phyloP scores from a whole-genome alignment of 2,888 invertebrate species.

The Drosophila nr. perissopoda region DNA sequence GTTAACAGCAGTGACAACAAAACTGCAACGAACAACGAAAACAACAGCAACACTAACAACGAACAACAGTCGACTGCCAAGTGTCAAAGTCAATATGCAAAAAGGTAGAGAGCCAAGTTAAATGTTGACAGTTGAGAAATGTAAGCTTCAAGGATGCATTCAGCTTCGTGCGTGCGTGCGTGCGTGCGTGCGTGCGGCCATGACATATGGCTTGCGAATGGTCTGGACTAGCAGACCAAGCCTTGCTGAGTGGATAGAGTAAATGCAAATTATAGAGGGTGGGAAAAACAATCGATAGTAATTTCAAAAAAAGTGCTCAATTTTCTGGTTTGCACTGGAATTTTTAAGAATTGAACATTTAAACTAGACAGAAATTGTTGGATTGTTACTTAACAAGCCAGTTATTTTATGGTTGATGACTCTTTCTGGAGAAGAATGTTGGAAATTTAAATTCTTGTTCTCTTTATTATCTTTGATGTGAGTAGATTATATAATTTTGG shows the following conservation, averaged over 20 bases:
- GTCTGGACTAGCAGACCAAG: constrained; percentile 24
- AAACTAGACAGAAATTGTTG: not conserved
- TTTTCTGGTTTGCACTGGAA: not conserved
- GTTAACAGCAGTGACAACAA: constrained; percentile 71
- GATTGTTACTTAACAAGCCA: not conserved
- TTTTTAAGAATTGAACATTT: not conserved
- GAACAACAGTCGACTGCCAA: constrained; percentile 63
- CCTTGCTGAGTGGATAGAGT: constrained; percentile 26
- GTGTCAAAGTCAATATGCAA: constrained; percentile 81
- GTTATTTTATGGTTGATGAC: not conserved
- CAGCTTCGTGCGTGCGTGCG: constrained; percentile 2
- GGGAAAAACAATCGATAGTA: constrained; percentile 15
- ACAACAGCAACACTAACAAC: constrained; percentile 23
- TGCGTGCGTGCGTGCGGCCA: constrained; percentile 32
- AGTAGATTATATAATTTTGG: not conserved
- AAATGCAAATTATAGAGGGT: constrained; percentile 8
- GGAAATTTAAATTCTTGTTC: not conserved
- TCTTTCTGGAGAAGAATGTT: not conserved
- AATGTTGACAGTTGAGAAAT: constrained; percentile 82
- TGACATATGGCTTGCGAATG: constrained; percentile 57
- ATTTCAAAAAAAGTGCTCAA: not conserved
- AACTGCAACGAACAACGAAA: constrained; percentile 6
- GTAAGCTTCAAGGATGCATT: constrained; percentile 78
- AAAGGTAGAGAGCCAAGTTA: constrained; percentile 70
- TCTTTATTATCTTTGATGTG: not conserved